phyloP scores from a whole-genome alignment of 35 echinoderm and acorn worm species.

The Chiridota heheva region DNA sequence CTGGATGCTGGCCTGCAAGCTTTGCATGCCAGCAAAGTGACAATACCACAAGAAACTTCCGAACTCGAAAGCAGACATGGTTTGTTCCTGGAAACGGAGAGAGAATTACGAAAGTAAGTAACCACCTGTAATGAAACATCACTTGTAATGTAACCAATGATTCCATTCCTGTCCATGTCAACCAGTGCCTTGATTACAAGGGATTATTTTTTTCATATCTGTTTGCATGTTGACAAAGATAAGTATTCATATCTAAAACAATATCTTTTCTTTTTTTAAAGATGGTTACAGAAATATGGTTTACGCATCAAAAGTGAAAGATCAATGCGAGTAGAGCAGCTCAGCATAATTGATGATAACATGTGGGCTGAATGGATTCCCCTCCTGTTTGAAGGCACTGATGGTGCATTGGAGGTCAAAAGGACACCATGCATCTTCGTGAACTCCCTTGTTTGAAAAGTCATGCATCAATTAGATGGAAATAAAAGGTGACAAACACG shows the following conservation, averaged over 20 bases:
- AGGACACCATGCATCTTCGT: slow-evolving; percentile 35
- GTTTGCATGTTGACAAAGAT: too few species aligned
- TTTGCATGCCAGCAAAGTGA: neutral
- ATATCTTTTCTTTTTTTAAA: neutral
- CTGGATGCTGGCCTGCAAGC: neutral
- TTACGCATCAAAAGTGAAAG: neutral
- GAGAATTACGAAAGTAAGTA: slow-evolving; percentile 22
- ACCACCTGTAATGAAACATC: neutral
- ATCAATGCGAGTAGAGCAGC: neutral
- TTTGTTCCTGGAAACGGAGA: slow-evolving; percentile 27
- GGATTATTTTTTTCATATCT: too few species aligned
- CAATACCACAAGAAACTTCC: slow-evolving; percentile 20
- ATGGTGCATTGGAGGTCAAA: slow-evolving; percentile 7
- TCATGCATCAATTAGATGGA: slow-evolving; percentile 29
- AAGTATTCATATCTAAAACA: neutral
- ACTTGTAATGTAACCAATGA: too few species aligned
- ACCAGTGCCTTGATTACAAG: neutral
- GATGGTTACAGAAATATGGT: slow-evolving; percentile 28
- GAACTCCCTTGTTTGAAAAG: slow-evolving; percentile 17
- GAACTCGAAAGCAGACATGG: slow-evolving; percentile 11
- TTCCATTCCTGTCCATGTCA: too few species aligned
- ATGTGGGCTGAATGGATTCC: neutral
- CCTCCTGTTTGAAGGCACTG: slow-evolving; percentile 4
- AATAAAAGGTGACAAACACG: neutral
- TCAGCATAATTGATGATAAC: neutral